These are phyloP conservation scores for Homarus gammarus DNA, from an alignment of 2,888 invertebrate species.

Conservation along the genomic window DNA sequence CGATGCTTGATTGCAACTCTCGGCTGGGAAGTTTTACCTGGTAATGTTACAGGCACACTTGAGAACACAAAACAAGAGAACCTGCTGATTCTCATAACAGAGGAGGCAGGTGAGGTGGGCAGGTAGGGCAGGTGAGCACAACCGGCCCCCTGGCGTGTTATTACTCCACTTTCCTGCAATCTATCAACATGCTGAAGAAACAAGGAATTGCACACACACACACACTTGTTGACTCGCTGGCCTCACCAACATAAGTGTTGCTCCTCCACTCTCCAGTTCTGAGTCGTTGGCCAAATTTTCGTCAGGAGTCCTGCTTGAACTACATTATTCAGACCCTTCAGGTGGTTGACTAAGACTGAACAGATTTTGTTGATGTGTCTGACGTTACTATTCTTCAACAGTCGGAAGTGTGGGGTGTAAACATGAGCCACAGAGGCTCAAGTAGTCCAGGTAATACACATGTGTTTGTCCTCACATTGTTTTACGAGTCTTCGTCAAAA, in stretches of 20 bases:
- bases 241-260: neutral
- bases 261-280: neutral
- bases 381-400: no score
- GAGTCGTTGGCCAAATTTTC: neutral
- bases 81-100: conserved; percentile 46
- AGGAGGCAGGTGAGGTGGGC: conserved; percentile 11
- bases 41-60: conserved; percentile 43
- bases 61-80: conserved; percentile 34
- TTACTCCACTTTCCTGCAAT: conserved; percentile 42
- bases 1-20: conserved; percentile 34
- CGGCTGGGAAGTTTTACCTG: conserved; percentile 30
- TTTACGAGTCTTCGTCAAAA: no score
- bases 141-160: conserved; percentile 21
- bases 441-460: no score
- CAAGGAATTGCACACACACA: conserved; percentile 32
- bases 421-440: no score
- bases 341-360: no score
- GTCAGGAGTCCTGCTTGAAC: no score
- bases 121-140: conserved; percentile 1
- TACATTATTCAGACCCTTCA: no score
- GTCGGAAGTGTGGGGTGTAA: no score
- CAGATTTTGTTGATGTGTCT: no score
- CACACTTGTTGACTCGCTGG: neutral
- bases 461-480: no score
- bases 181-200: conserved; percentile 44